phyloP scores from a whole-genome alignment of 2,113 vertebrate species.

The Siphamia tubifer region DNA sequence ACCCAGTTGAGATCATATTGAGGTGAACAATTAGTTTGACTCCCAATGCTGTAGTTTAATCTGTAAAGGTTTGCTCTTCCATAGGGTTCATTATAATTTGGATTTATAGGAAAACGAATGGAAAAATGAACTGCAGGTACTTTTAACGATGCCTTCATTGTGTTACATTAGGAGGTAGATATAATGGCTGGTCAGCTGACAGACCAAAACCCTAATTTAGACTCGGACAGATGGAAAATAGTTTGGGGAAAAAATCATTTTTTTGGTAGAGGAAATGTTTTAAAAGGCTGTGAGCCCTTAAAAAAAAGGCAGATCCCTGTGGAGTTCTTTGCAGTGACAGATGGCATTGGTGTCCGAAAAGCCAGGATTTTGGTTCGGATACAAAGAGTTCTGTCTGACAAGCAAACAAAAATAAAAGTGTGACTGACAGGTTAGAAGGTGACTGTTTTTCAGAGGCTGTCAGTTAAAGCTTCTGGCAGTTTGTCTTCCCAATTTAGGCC shows the following conservation, averaged over 20 bases:
- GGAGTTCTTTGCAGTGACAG: constrained; percentile 1
- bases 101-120: too few species aligned
- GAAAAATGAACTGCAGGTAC: too few species aligned
- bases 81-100: too few species aligned
- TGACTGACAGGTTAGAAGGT: background rate
- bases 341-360: constrained; percentile 2
- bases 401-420: too few species aligned
- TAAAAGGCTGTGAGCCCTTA: background rate
- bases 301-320: background rate
- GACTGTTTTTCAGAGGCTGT: background rate
- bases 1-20: too few species aligned
- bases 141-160: too few species aligned
- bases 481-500: constrained; percentile 3
- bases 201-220: background rate
- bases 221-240: background rate
- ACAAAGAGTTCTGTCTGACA: too few species aligned
- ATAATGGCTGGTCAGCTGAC: background rate
- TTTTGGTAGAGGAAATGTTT: background rate
- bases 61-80: too few species aligned
- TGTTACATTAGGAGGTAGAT: background rate
- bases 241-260: background rate
- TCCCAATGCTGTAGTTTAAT: too few species aligned
- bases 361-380: background rate
- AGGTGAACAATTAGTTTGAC: too few species aligned
- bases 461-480: background rate